phyloP scores from a whole-genome alignment of 2,888 invertebrate genomes.

The Elegia similella region DNA sequence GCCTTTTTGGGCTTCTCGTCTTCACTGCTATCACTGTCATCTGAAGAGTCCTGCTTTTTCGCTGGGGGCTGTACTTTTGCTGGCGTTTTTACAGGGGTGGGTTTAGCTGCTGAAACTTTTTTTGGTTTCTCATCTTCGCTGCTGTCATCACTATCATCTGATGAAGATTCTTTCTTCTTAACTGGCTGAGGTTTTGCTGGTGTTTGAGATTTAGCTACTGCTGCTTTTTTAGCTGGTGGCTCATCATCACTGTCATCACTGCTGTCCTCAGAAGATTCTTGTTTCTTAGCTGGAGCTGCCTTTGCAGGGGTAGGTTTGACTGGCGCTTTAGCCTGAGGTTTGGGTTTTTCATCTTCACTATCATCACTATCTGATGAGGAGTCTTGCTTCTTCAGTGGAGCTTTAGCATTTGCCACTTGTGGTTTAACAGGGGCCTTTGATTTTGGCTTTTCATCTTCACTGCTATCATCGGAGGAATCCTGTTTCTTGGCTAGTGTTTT shows the following conservation, averaged over 20 bases:
- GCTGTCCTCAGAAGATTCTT: constrained; percentile 32
- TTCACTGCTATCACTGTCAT: constrained; percentile 37
- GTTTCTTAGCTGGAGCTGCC: constrained; percentile 26
- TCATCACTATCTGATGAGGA: constrained; percentile 42
- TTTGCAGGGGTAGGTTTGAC: constrained; percentile 21
- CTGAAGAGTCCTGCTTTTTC: constrained; percentile 30
- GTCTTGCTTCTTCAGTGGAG: constrained; percentile 33
- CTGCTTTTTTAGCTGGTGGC: constrained; percentile 24
- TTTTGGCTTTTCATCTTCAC: constrained; percentile 34
- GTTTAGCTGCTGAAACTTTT: constrained; percentile 19
- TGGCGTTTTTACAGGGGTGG: constrained; percentile 20
- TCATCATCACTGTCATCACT: constrained; percentile 56
- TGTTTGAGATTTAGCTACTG: constrained; percentile 29
- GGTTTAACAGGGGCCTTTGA: constrained; percentile 5
- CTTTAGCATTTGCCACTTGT: constrained; percentile 24
- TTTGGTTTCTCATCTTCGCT: constrained; percentile 41
- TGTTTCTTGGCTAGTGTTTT: constrained; percentile 32
- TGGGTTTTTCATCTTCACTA: constrained; percentile 48
- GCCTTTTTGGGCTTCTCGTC: constrained; percentile 38
- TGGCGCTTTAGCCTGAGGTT: constrained; percentile 15
- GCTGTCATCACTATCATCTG: constrained; percentile 53
- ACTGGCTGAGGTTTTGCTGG: constrained; percentile 37
- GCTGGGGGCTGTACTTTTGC: constrained; percentile 30
- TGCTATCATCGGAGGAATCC: constrained; percentile 41
- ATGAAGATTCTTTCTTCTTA: constrained; percentile 55